Percentiles rank a stretch among this genome's conserved stretches.
Evolutionary conservation across 2,113 vertebrate genomes (phyloP).

Genomic region (Choloepus hoffmanni): DNA sequence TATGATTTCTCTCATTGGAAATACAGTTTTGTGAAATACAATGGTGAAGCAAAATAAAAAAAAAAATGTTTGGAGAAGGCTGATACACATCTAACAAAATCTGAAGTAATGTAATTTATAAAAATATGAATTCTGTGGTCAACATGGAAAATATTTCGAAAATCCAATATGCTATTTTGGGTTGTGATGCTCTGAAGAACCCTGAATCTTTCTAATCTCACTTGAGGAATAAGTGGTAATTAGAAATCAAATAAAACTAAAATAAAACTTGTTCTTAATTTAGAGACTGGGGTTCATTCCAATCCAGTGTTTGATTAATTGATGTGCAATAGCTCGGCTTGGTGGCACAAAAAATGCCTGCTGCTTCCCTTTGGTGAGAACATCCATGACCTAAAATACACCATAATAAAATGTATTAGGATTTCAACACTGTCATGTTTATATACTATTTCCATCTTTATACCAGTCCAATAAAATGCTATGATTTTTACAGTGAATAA

Average conservation of each 20-base stretch:
- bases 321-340: conserved; percentile 93
- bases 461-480: not conserved
- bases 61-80: not conserved
- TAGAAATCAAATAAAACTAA: conserved; percentile 51
- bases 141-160: conserved; percentile 46
- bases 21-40: conserved; percentile 50
- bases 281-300: conserved; percentile 92
- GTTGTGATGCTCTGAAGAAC: not conserved
- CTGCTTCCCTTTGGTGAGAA: conserved; percentile 87
- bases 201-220: conserved; percentile 53
- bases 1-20: conserved; percentile 33
- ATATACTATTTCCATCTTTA: not conserved
- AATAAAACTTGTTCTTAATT: conserved; percentile 67
- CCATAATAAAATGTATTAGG: conserved; percentile 51
- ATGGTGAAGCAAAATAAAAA: not conserved
- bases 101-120: conserved; percentile 3
- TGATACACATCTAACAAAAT: conserved; percentile 30
- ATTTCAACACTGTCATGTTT: conserved; percentile 7
- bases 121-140: conserved; percentile 44
- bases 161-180: not conserved
- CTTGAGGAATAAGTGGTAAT: conserved; percentile 25
- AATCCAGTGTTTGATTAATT: conserved; percentile 95
- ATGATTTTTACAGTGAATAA: not conserved
- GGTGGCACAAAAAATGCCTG: conserved; percentile 90
- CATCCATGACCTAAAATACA: conserved; percentile 89